A percentile compares a stretch with the other conserved stretches of the same genome.
These are phyloP conservation scores for Aphis gossypii DNA, from an alignment of 1,140 invertebrate genomes.

Conservation along the genomic window DNA sequence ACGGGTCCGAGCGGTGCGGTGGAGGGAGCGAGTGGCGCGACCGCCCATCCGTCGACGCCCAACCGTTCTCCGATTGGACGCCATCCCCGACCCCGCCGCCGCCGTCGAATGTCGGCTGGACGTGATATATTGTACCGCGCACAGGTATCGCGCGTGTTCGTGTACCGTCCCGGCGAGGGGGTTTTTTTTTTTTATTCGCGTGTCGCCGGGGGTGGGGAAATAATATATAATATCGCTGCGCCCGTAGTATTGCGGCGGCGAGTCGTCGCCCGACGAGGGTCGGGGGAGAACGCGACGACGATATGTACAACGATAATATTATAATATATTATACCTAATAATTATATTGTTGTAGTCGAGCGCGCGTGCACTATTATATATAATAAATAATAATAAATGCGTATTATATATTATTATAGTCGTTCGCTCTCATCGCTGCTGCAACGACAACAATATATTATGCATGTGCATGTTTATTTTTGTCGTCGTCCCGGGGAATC, in stretches of 20 bases:
- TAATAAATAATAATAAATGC: no score
- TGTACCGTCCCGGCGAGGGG: not conserved
- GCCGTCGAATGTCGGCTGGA: not conserved
- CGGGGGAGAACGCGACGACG: not conserved
- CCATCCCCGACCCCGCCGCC: no score
- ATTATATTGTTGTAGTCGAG: not conserved
- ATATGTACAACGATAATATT: not conserved
- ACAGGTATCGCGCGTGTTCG: not conserved
- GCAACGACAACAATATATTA: not conserved
- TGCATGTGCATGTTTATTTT: not conserved
- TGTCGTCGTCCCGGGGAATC: not conserved
- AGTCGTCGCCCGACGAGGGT: not conserved
- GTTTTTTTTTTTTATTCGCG: not conserved
- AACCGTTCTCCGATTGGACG: slow-evolving; percentile 12
- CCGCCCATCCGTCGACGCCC: slow-evolving; percentile 43
- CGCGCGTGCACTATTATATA: no score
- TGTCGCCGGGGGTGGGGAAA: not conserved
- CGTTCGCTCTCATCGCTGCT: not conserved
- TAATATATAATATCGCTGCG: not conserved
- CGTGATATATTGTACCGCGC: not conserved
- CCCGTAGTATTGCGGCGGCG: not conserved
- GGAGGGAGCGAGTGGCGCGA: not conserved
- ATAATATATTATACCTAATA: not conserved
- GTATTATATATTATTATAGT: not conserved
- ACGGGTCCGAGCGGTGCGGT: not conserved